These are phyloP conservation scores for Ciconia nigra DNA, from an alignment of 2,797 vertebrate species.

Conservation along the genomic window DNA sequence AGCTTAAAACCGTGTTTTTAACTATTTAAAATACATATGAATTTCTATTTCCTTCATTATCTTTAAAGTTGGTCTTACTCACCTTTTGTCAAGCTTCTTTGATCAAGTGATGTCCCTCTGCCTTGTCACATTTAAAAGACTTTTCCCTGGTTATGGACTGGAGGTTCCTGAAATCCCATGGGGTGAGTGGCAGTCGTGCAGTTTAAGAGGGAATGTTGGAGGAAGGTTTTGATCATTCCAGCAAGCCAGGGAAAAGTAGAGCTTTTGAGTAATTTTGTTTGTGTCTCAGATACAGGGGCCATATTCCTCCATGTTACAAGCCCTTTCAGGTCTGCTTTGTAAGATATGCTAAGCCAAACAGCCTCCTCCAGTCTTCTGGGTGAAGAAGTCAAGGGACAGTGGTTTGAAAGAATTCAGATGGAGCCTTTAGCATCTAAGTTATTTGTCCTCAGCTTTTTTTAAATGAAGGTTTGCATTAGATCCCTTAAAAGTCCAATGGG, in stretches of 20 bases:
- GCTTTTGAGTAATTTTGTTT: conserved; percentile 1
- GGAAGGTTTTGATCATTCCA: conserved; percentile 44
- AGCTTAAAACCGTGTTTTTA: neutral
- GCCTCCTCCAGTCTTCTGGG: neutral
- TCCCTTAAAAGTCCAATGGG: neutral
- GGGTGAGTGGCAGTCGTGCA: neutral
- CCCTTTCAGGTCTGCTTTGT: neutral
- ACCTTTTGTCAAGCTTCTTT: neutral
- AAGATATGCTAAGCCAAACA: neutral
- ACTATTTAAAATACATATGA: neutral
- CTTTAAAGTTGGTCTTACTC: neutral
- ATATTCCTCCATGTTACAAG: neutral
- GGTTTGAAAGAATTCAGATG: neutral
- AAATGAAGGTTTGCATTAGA: neutral
- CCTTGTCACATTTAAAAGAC: neutral
- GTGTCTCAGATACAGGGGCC: neutral
- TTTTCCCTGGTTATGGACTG: neutral
- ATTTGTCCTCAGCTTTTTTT: neutral
- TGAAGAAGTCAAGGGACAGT: neutral
- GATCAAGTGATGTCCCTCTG: neutral
- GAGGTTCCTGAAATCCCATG: neutral
- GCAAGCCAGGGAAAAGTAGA: neutral
- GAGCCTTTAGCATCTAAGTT: neutral
- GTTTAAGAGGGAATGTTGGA: neutral
- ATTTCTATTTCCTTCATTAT: neutral